phyloP scores from a whole-genome alignment of 2,797 vertebrate genomes.

The Ptychadena robeensis region DNA sequence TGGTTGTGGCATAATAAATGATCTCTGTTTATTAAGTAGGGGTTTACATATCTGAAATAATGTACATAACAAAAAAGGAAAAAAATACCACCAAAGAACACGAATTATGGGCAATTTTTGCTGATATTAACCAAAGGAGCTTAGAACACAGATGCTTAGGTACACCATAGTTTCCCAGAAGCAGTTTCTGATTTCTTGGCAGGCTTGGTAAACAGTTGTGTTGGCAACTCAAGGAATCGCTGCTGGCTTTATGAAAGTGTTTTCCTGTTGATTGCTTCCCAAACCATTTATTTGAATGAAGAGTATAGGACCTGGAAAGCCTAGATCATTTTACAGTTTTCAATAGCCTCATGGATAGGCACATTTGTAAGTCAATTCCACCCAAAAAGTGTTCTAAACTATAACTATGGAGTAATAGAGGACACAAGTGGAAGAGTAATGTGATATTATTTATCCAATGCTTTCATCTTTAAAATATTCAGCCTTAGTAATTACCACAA shows the following conservation, averaged over 20 bases:
- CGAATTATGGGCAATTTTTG: slow-evolving; percentile 6
- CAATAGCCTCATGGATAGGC: slow-evolving; percentile 67
- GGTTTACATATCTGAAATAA: not conserved
- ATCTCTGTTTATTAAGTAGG: not conserved
- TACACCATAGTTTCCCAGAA: slow-evolving; percentile 78
- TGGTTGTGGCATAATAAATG: no score
- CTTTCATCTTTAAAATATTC: not conserved
- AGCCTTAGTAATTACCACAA: slow-evolving; percentile 16
- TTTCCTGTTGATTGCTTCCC: slow-evolving; percentile 65
- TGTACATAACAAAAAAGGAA: no score
- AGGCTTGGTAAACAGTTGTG: slow-evolving; percentile 73
- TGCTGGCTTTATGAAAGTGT: slow-evolving; percentile 70
- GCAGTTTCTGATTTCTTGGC: slow-evolving; percentile 74
- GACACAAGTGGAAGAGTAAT: slow-evolving; percentile 23
- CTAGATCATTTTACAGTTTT: slow-evolving; percentile 59
- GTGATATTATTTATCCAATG: not conserved
- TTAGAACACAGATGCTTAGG: slow-evolving; percentile 75
- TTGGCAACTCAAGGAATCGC: slow-evolving; percentile 69
- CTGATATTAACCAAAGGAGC: slow-evolving; percentile 60
- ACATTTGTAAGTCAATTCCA: slow-evolving; percentile 48
- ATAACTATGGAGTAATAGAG: not conserved
- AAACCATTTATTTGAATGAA: slow-evolving; percentile 63
- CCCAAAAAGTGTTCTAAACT: slow-evolving; percentile 48
- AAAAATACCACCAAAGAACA: slow-evolving; percentile 2
- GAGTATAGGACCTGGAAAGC: slow-evolving; percentile 64